Base-by-base conservation (phyloP, 2,797 vertebrate genomes). In the Hafferia zeledoni region DNA sequence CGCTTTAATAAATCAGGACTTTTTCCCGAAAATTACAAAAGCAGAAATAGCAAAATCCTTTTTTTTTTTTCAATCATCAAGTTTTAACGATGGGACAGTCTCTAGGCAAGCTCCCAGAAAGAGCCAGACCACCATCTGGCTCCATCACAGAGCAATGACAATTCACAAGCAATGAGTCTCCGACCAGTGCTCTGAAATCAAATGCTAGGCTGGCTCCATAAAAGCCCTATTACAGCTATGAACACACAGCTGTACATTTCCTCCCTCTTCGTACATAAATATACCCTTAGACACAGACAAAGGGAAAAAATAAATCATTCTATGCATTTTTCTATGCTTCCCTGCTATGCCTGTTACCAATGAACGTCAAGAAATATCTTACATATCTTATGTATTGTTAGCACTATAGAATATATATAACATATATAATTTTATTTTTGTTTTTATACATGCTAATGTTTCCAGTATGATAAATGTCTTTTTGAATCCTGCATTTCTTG, bases 91-190 rank as follows among this genome's bases (percentile, higher is more conserved):
- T 60, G 83, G 85, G 78, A 79, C 52, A 69, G 35, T 70, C 76
- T 92, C 39, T 35, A 72, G 46, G 83, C 81, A 94, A 85, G 90
- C 63, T 87, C 60, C 83, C 92, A 76, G 81, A 83, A 81, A 88
- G 88, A 89, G 67, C 76, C 95, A 95, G 94, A 96, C 89, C 90
- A 95, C 94, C 96, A 95, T 79, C 96, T 96, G 95, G 90, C 95
- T 95, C 96, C 74, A 65, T 28, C 31, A 2, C 0, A 61, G 77
- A 93, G 96, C 91, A 96, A 94, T 43, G 80, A 91, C 94, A 96
- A 61, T 69, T 92, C 60, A 53, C 57, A 70, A 70, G 43, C 87
- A 83, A 59, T 1, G 4, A 61, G 19, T 28, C 75, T 87, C 68
- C 63, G 68, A 77, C 60, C 77, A 86, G 72, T 2, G 2, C 71